phyloP scores from a whole-genome alignment of 2,797 vertebrate genomes.

The Lepilemur ruficaudatus region DNA sequence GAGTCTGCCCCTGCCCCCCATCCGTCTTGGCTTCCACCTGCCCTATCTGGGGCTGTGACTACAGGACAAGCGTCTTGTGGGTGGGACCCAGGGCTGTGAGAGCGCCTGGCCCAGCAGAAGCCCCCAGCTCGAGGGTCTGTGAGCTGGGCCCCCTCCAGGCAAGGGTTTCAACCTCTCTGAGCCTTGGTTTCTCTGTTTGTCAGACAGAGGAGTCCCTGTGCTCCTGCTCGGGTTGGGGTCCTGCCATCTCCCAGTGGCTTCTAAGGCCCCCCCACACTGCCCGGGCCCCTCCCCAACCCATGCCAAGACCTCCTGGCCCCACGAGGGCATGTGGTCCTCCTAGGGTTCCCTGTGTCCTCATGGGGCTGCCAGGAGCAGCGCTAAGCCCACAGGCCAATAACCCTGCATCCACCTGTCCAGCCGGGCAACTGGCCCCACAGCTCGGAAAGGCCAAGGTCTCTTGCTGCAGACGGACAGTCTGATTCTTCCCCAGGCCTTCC shows the following conservation, averaged over 20 bases:
- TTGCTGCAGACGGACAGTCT: neutral
- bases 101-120: neutral
- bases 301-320: neutral
- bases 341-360: fast-evolving
- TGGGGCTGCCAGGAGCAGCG: neutral
- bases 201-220: neutral
- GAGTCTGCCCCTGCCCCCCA: neutral
- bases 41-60: neutral
- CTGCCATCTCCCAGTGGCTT: neutral
- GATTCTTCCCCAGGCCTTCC: neutral
- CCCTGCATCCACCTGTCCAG: neutral
- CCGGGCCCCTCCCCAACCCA: neutral
- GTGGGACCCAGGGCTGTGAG: neutral
- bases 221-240: neutral
- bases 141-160: neutral
- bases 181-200: neutral
- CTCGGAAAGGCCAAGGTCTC: neutral
- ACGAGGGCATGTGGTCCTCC: neutral
- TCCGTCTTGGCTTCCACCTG: neutral
- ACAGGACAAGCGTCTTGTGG: neutral
- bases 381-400: neutral
- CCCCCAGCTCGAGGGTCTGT: neutral
- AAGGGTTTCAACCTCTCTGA: neutral
- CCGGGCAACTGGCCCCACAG: neutral
- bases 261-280: neutral